Percentiles rank a stretch among this genome's conserved stretches.
Conservation (phyloP, 2,113 vertebrate species). For the Scortum barcoo region DNA sequence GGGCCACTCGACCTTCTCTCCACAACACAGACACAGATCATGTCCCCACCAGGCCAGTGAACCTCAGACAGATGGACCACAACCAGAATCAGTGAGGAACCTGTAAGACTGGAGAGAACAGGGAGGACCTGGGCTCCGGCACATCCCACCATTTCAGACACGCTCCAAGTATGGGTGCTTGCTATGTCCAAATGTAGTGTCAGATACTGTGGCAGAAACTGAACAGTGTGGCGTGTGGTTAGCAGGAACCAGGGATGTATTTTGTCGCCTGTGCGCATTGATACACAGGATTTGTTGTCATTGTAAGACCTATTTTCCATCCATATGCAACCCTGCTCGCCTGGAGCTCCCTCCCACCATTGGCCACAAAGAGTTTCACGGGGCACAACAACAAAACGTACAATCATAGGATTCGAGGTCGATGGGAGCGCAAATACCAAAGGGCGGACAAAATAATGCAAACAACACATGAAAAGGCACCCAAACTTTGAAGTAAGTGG, state of each 20-base stretch:
- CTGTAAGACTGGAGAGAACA: no score
- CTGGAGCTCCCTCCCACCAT: constrained; percentile 17
- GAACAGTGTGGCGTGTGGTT: constrained; percentile 26
- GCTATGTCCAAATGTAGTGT: constrained; percentile 22
- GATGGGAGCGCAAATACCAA: constrained; percentile 6
- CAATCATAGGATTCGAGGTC: not conserved
- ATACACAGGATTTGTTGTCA: constrained; percentile 13
- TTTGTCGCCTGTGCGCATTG: constrained; percentile 16
- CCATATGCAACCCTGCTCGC: not conserved
- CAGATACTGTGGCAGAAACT: constrained; percentile 3
- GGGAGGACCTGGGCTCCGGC: no score
- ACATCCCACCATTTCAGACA: constrained; percentile 20
- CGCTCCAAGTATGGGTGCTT: not conserved
- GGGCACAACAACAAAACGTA: not conserved
- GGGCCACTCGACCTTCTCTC: no score
- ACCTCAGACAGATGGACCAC: no score
- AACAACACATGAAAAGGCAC: constrained; percentile 12
- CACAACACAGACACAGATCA: no score
- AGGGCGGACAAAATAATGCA: constrained; percentile 19
- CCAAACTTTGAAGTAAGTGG: constrained; percentile 7
- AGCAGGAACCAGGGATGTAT: constrained; percentile 2
- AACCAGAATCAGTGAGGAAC: no score
- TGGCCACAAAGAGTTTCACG: constrained; percentile 8
- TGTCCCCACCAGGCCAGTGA: no score
- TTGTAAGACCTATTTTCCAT: constrained; percentile 22